Base-by-base conservation (phyloP, 2,113 vertebrate genomes). In the Rhinopomastus cyanomelas region DNA sequence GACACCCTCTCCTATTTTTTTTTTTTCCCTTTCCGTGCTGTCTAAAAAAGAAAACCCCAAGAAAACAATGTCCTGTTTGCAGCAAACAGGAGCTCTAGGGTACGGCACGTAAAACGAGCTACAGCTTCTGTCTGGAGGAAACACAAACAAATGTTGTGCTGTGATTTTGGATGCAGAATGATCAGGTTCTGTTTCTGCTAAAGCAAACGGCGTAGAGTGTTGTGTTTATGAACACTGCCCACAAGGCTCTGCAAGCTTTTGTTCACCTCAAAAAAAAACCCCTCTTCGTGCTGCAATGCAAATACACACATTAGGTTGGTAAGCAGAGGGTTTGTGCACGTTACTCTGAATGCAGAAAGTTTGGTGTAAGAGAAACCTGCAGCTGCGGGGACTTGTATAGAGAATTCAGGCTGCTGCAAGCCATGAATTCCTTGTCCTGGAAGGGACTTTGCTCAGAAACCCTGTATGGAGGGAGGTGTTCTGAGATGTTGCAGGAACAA, bases 1-100 rank as follows among this genome's bases (percentile, higher is more conserved):
- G 81, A 84, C 92, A 95, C 81, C 64, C 74, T 88, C 66, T 80
- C 18, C 79, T 94, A 65, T 83, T 81, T 78, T 89, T 87, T 76
- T 42, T 69, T 87, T 67, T 78, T 89, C 85, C 73, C 46, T 69
- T 87, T 67, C 37, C 1, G 5, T 78, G 37, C 84, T 87, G 74
- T 82, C 91, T 74, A 32, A 92, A 84, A 93, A 85, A 87, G 86
- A 94, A 81, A 48, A 72, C 4, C 11, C 27, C 36, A 68, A 51
- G 89, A 87, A 86, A 93, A 75, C 81, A 90, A 81, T 61, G 93
- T 88, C 93, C 84, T 92, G 62, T 76, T 93, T 88, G 64, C 86
- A 84, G 61, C 32, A 62, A 89, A 52, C 87, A 57, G 78, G 79
- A 85, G 74, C 83, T 91, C 72, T 74, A 61, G 74, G 71, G 69